Base-by-base conservation (phyloP, 2,888 invertebrate genomes). In the Alloplasta piceator region DNA sequence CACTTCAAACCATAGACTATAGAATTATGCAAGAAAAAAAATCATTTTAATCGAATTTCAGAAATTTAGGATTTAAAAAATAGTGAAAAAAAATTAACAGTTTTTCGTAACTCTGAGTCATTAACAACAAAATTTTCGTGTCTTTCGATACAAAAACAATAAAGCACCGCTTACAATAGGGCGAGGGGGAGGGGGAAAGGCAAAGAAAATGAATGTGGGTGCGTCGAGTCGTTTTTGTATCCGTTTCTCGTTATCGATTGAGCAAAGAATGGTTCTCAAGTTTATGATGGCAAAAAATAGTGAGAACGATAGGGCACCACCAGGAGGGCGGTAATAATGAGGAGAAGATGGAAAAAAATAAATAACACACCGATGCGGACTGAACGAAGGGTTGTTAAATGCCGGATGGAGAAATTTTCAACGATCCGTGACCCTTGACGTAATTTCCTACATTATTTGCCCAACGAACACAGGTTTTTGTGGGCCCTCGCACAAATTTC, bases 361-460 rank as follows among this genome's bases (percentile, higher is more conserved):
- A 60, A 60, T 14, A 70, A 41, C 16, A 56, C 39, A 58, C 74
- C 58, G 67, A 70, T 56, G 38, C 78, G 38, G 67, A 70, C 46
- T 72, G 78, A 46, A 77, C 58, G 72, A 84, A 84, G 82, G 81
- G 83, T 82, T 75, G 74, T 71, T 67, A 76, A 80, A 80, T 56
- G 71, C 75, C 80, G 80, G 76, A 80, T 72, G 72, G 52, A 52
- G 67, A 67, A 76, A 76, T 76, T 80, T 71, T 72, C 75, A 72
- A 76, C 75, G 52, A 66, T 52, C 75, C 52, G 75, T 73, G 74
- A 71, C 63, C 26, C 64, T 66, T 64, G 60, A 38, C 26, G 50
- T 72, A 58, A 66, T 78, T 72, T 78, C 66, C 71, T 72, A 9
- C 26, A 26, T 26, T 48, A 55, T 55, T 74, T 48, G 41, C 10